These are phyloP conservation scores for Lytechinus pictus DNA, from an alignment of 35 echinoderm and acorn worm species.

Conservation along the genomic window DNA sequence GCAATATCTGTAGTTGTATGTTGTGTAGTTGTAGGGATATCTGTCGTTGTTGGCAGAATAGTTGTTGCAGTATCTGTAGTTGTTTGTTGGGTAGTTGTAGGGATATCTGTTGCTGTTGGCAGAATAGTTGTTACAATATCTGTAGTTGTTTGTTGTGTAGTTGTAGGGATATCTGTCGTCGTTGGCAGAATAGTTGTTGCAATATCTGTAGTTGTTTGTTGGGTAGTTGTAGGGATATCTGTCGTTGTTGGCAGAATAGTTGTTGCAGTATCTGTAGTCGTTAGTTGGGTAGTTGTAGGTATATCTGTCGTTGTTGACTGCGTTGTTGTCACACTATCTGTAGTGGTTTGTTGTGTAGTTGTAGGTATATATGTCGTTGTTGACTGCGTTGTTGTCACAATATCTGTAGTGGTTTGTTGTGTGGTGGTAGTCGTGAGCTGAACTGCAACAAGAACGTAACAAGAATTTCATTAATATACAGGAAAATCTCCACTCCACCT, in stretches of 20 bases:
- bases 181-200: background rate
- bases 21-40: background rate
- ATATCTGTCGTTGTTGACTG: background rate
- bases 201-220: background rate
- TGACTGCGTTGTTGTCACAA: background rate
- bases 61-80: too few species aligned
- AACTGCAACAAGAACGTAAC: background rate
- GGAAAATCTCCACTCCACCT: too few species aligned
- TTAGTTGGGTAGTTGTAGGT: background rate
- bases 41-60: too few species aligned
- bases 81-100: too few species aligned
- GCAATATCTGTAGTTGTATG: background rate
- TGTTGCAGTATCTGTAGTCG: background rate
- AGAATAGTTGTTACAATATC: background rate
- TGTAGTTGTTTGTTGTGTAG: too few species aligned
- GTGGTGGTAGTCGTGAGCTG: slow-evolving; percentile 17
- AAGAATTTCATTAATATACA: too few species aligned
- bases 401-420: background rate
- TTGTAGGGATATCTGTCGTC: background rate
- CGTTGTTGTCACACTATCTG: background rate
- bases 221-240: background rate
- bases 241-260: background rate
- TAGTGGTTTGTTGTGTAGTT: background rate
- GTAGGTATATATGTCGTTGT: background rate
- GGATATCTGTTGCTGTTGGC: background rate